Conservation (phyloP, 2,113 vertebrate genomes). For the Thunnus maccoyii region DNA sequence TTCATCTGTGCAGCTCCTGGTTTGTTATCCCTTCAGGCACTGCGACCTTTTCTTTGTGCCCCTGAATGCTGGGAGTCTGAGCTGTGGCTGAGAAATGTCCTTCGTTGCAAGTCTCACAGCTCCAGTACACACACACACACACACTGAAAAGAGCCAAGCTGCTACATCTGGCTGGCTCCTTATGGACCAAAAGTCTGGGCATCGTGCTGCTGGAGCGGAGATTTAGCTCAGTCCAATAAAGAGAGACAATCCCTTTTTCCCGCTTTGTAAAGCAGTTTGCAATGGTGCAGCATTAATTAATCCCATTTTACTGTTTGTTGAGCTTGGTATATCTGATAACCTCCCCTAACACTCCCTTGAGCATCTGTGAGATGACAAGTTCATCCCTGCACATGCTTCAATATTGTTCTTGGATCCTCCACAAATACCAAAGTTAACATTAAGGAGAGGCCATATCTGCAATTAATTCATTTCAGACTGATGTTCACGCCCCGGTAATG, state of each 20-base stretch:
- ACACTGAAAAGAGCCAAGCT: slow-evolving; percentile 32
- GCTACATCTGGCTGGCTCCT: slow-evolving; percentile 56
- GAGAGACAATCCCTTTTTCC: slow-evolving; percentile 8
- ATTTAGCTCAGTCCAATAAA: slow-evolving; percentile 14
- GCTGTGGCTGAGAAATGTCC: slow-evolving; percentile 58
- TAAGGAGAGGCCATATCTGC: background rate
- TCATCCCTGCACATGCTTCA: slow-evolving; percentile 46
- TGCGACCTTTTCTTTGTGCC: slow-evolving; percentile 40
- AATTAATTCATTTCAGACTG: slow-evolving; percentile 18
- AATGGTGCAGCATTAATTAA: background rate
- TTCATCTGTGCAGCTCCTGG: slow-evolving; percentile 37
- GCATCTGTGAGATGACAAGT: slow-evolving; percentile 34
- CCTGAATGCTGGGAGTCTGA: slow-evolving; percentile 51
- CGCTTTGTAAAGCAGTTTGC: background rate
- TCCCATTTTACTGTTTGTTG: slow-evolving; percentile 12
- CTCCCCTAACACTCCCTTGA: slow-evolving; percentile 4
- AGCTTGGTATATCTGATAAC: slow-evolving; percentile 4
- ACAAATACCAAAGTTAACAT: slow-evolving; percentile 29
- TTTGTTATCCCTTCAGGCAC: slow-evolving; percentile 60
- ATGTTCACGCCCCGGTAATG: background rate
- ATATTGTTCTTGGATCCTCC: slow-evolving; percentile 54
- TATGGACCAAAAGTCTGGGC: slow-evolving; percentile 33
- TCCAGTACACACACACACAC: slow-evolving; percentile 10
- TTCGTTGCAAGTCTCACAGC: slow-evolving; percentile 52
- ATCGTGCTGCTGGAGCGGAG: slow-evolving; percentile 23